These are phyloP conservation scores for Sarcophaga bullata DNA, from an alignment of 1,140 invertebrate species.

Conservation along the genomic window DNA sequence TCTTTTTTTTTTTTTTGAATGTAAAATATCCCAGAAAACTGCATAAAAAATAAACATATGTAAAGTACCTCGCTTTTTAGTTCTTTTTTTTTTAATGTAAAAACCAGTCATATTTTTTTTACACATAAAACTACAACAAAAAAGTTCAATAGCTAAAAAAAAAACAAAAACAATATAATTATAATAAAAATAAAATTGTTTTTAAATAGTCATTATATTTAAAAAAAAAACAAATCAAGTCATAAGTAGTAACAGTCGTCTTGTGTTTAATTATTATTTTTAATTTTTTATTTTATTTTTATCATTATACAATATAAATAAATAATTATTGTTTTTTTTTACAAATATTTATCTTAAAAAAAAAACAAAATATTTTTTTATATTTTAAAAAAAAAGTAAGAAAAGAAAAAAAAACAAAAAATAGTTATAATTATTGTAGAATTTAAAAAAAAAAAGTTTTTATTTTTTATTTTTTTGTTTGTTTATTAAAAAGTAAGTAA, in stretches of 20 bases:
- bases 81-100: background rate
- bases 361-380: background rate
- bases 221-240: slow-evolving; percentile 23
- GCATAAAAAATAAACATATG: background rate
- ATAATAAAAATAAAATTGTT: background rate
- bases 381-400: background rate
- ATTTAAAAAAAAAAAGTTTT: too few relatives aligned
- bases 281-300: background rate
- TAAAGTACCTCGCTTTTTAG: slow-evolving; percentile 32
- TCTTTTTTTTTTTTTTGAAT: background rate
- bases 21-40: background rate
- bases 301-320: background rate
- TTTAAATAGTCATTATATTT: slow-evolving; percentile 1
- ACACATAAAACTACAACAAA: slow-evolving; percentile 12
- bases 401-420: too few relatives aligned
- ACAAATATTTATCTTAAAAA: background rate
- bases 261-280: slow-evolving; percentile 11
- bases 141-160: slow-evolving; percentile 35
- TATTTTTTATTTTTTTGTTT: too few relatives aligned
- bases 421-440: too few relatives aligned
- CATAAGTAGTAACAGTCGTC: slow-evolving; percentile 39
- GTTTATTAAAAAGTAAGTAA: background rate
- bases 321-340: background rate
- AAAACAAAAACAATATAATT: background rate
- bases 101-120: slow-evolving; percentile 34